These are phyloP conservation scores for Choreutis nemorana DNA, from an alignment of 2,888 invertebrate species.

Conservation along the genomic window DNA sequence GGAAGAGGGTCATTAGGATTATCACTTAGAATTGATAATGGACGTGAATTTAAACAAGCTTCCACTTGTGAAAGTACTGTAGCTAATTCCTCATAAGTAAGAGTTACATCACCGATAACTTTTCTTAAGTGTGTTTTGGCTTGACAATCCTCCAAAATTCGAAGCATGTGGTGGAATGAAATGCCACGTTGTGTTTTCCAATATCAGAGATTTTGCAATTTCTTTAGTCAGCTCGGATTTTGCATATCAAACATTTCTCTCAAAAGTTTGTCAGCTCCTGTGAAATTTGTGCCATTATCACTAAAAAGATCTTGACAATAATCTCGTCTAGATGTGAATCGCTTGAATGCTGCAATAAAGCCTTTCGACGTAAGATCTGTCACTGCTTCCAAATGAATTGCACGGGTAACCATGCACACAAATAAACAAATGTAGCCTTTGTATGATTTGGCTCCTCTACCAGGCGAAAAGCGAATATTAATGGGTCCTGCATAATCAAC, in stretches of 20 bases:
- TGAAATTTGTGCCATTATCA: slow-evolving; percentile 3
- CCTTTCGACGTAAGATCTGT: neutral
- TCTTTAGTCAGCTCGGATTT: neutral
- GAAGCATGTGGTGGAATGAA: slow-evolving; percentile 4
- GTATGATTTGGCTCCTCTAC: slow-evolving; percentile 1
- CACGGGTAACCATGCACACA: slow-evolving; percentile 1
- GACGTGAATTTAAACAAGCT: slow-evolving; percentile 4
- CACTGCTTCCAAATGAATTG: slow-evolving; percentile 2
- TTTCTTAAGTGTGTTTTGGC: slow-evolving; percentile 1
- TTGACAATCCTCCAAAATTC: slow-evolving; percentile 3
- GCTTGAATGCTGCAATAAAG: slow-evolving; percentile 1
- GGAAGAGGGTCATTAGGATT: slow-evolving; percentile 2
- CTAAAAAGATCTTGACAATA: slow-evolving; percentile 4
- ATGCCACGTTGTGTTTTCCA: slow-evolving; percentile 1
- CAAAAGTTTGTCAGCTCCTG: slow-evolving; percentile 1
- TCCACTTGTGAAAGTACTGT: slow-evolving; percentile 3
- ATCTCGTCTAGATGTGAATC: slow-evolving; percentile 2
- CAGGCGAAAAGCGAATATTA: slow-evolving; percentile 4
- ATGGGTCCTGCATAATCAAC: slow-evolving; percentile 6
- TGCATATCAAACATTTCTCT: no score
- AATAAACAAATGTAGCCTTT: slow-evolving; percentile 2
- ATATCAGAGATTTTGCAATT: neutral
- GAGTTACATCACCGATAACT: slow-evolving; percentile 1
- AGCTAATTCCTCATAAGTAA: slow-evolving; percentile 3
- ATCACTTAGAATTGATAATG: slow-evolving; percentile 1